Percentiles rank a stretch among this genome's conserved stretches.
Evolutionary conservation across 2,888 invertebrate genomes (phyloP).

Genomic region (Drosophila helvetica): DNA sequence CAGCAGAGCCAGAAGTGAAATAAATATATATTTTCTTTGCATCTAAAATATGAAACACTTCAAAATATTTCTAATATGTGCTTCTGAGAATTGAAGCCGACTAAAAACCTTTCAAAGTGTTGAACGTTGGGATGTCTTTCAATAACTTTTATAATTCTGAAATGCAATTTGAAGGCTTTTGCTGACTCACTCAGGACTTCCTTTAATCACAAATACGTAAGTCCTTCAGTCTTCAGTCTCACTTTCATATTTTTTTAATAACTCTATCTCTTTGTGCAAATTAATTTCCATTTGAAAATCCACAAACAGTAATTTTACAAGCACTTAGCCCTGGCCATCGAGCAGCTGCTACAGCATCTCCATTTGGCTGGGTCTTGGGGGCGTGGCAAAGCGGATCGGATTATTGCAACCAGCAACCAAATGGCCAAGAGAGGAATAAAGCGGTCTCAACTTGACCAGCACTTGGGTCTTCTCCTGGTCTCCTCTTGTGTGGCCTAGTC

Average conservation of each 20-base stretch:
- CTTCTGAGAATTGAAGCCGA: neutral
- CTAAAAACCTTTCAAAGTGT: neutral
- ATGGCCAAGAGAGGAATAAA: constrained; percentile 18
- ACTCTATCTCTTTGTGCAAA: constrained; percentile 47
- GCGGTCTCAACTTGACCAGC: constrained; percentile 58
- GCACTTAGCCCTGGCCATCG: constrained; percentile 59
- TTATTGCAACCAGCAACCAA: constrained; percentile 50
- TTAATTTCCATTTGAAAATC: constrained; percentile 72
- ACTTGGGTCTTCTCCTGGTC: constrained; percentile 52
- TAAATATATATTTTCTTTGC: no score
- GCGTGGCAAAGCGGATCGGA: constrained; percentile 74
- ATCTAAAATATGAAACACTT: no score
- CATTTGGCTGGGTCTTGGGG: constrained; percentile 13
- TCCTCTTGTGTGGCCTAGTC: constrained; percentile 33
- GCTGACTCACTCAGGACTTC: constrained; percentile 1
- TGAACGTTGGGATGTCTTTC: neutral
- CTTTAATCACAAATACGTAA: neutral
- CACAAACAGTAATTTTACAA: constrained; percentile 75
- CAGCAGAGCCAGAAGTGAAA: neutral
- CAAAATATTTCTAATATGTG: no score
- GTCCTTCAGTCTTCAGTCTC: neutral
- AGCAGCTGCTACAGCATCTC: constrained; percentile 28
- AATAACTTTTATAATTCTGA: neutral
- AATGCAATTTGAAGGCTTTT: neutral
- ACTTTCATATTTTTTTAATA: constrained; percentile 16